Percentiles rank a stretch among this genome's conserved stretches.
Conservation (phyloP, 2,888 invertebrate species). For the Pharmacophagus antenor region DNA sequence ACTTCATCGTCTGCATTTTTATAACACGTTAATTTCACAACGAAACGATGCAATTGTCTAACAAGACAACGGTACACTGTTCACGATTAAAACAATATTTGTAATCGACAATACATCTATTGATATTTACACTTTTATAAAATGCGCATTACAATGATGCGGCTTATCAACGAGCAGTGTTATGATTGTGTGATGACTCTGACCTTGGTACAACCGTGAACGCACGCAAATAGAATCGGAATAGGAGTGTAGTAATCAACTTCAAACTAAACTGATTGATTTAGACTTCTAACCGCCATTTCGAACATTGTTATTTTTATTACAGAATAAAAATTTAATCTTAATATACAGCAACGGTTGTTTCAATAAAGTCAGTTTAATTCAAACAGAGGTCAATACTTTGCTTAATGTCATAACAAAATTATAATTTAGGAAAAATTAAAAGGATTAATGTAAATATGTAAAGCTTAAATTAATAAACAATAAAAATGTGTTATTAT, state of each 20-base stretch:
- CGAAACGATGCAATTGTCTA: not conserved
- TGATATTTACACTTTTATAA: not conserved
- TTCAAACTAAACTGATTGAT: not conserved
- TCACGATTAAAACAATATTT: not conserved
- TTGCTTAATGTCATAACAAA: too few relatives aligned
- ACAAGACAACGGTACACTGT: not conserved
- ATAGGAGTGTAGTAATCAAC: not conserved
- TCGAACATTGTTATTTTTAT: not conserved
- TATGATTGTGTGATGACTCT: slow-evolving; percentile 18
- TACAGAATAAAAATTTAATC: too few relatives aligned
- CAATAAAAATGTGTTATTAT: too few relatives aligned
- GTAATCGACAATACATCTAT: not conserved
- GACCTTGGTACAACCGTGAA: slow-evolving; percentile 21
- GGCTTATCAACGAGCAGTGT: slow-evolving; percentile 1
- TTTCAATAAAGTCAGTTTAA: too few relatives aligned
- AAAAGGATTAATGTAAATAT: too few relatives aligned
- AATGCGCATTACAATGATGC: slow-evolving; percentile 1
- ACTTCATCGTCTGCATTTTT: slow-evolving; percentile 8
- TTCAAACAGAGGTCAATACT: too few relatives aligned
- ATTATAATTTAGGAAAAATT: too few relatives aligned
- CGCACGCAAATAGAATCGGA: slow-evolving; percentile 18
- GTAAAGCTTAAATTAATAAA: too few relatives aligned
- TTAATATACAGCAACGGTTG: too few relatives aligned
- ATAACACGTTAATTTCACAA: not conserved
- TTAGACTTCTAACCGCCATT: not conserved